Conservation (phyloP, 2,888 invertebrate genomes). For the Agrochola circellaris region DNA sequence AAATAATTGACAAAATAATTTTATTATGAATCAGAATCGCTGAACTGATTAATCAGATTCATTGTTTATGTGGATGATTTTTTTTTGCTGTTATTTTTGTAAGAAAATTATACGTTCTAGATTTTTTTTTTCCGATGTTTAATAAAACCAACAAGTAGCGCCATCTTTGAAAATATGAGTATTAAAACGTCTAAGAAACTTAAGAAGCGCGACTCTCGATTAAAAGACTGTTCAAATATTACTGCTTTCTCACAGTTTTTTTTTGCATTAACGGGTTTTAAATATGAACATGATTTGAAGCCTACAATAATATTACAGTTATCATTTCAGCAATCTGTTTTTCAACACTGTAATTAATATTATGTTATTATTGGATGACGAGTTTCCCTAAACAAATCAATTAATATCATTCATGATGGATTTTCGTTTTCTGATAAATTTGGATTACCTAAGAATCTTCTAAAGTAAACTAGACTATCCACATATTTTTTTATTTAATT, state of each 20-base stretch:
- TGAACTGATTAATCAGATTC: neutral
- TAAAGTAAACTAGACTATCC: too few relatives aligned
- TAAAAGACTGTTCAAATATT: neutral
- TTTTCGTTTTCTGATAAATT: neutral
- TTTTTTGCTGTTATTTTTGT: too few relatives aligned
- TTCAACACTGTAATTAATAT: slow-evolving; percentile 4
- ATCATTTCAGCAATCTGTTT: neutral
- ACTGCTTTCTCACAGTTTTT: neutral
- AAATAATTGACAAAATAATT: neutral
- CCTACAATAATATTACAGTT: neutral
- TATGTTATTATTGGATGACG: too few relatives aligned
- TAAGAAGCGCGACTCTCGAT: neutral
- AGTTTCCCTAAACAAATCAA: neutral
- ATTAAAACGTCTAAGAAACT: too few relatives aligned
- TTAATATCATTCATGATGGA: neutral
- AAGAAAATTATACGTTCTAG: neutral
- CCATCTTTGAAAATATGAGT: slow-evolving; percentile 23
- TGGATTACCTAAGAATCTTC: neutral
- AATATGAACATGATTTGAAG: neutral
- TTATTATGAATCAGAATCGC: too few relatives aligned
- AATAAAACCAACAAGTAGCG: neutral
- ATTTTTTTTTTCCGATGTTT: too few relatives aligned
- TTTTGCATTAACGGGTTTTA: neutral
- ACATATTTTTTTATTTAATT: too few relatives aligned
- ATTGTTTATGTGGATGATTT: neutral